Conservation (phyloP, 2,113 vertebrate genomes). For the Polyodon spathula region DNA sequence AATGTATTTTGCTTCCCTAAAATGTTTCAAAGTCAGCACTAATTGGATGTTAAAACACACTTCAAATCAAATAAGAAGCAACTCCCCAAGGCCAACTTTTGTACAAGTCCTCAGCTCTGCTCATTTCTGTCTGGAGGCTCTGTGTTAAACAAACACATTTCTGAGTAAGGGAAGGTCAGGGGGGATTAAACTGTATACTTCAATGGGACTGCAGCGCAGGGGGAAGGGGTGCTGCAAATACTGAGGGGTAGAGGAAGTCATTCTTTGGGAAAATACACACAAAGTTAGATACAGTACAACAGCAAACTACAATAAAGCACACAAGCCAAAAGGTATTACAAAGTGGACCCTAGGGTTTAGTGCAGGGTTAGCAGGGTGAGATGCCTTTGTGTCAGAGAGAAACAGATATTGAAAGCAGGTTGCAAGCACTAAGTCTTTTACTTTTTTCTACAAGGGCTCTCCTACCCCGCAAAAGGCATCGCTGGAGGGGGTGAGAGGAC, state of each 20-base stretch:
- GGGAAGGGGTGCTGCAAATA: conserved; percentile 25
- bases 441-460: conserved; percentile 48
- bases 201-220: conserved; percentile 20
- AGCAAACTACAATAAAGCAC: conserved; percentile 50
- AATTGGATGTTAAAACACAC: too few relatives aligned
- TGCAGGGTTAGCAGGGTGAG: conserved; percentile 66
- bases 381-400: conserved; percentile 57
- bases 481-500: conserved; percentile 60
- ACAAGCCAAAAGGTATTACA: conserved; percentile 42
- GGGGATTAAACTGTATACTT: not conserved
- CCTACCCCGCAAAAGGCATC: conserved; percentile 57
- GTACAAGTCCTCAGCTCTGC: conserved; percentile 5
- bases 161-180: too few relatives aligned
- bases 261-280: conserved; percentile 18
- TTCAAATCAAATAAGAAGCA: too few relatives aligned
- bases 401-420: conserved; percentile 48
- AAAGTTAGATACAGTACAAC: conserved; percentile 35
- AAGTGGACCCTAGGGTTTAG: conserved; percentile 44
- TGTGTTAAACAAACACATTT: not conserved
- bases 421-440: conserved; percentile 57
- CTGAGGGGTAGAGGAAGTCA: conserved; percentile 22
- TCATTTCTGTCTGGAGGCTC: not conserved
- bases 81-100: not conserved
- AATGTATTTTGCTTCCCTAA: too few relatives aligned
- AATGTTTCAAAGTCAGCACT: too few relatives aligned